Conservation (phyloP, 2,797 vertebrate species). For the Enteromius radiatus region DNA sequence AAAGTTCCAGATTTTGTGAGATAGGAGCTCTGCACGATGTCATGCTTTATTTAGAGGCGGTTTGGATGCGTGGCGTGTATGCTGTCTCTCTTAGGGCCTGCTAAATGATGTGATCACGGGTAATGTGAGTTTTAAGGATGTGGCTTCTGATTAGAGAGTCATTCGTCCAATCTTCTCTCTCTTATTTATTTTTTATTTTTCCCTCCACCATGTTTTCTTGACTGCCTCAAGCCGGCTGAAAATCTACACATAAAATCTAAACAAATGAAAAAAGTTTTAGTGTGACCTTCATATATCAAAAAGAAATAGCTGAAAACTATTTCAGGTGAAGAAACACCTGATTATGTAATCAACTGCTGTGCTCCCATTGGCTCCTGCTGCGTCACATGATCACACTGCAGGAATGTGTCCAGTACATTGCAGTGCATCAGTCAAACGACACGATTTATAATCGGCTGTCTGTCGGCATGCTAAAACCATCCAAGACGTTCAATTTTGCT, state of each 20-base stretch:
- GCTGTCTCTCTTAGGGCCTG: neutral
- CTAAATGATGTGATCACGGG: constrained; percentile 17
- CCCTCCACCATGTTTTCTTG: neutral
- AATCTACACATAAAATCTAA: neutral
- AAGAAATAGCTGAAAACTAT: neutral
- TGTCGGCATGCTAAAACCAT: neutral
- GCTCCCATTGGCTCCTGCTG: neutral
- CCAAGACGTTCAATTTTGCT: neutral
- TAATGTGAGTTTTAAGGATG: constrained; percentile 1
- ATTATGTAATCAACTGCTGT: neutral
- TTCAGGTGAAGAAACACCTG: neutral
- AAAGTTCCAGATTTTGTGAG: constrained; percentile 33
- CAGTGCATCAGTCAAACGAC: neutral
- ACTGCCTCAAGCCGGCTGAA: neutral
- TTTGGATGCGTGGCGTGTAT: neutral
- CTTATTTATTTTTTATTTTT: neutral
- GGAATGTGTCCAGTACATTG: neutral
- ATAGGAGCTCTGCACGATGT: neutral
- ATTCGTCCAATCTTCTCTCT: neutral
- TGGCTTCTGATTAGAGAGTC: constrained; percentile 14
- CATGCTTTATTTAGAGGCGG: constrained; percentile 48
- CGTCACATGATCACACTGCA: neutral
- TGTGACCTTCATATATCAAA: neutral
- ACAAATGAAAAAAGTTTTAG: too few relatives aligned
- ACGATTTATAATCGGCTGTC: neutral